These are phyloP conservation scores for Colaptes auratus DNA, from an alignment of 2,113 vertebrate species.

Conservation along the genomic window DNA sequence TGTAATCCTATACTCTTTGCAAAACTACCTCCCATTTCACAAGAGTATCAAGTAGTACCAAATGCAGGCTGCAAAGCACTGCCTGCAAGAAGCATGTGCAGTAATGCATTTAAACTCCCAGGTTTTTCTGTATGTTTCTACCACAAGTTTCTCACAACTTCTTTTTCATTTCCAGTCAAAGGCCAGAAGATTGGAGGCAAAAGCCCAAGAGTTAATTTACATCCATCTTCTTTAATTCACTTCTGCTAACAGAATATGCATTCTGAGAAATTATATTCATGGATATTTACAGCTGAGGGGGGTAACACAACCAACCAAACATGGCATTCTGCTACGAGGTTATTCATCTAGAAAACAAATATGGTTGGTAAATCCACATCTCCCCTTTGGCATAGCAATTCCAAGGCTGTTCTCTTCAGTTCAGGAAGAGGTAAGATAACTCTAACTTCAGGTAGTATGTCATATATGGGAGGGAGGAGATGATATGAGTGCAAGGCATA, in stretches of 20 bases:
- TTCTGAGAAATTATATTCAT: not conserved
- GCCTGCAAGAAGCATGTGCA: not conserved
- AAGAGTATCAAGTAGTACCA: not conserved
- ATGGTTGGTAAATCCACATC: not conserved
- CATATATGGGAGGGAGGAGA: not conserved
- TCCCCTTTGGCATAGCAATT: not conserved
- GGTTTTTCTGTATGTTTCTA: not conserved
- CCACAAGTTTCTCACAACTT: not conserved
- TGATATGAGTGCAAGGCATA: not conserved
- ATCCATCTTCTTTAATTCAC: not conserved
- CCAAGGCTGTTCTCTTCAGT: not conserved
- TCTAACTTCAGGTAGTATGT: accelerated
- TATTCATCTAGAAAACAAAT: not conserved
- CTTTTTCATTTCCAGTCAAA: not conserved
- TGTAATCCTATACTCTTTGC: not conserved
- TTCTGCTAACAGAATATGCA: not conserved
- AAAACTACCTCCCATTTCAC: not conserved
- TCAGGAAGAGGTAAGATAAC: not conserved
- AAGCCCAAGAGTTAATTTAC: not conserved
- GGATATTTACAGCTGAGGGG: not conserved
- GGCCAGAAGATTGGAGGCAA: not conserved
- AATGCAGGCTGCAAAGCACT: not conserved
- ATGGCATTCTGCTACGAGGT: not conserved
- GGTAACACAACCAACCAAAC: not conserved
- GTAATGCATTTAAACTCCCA: not conserved